Evolutionary conservation across 2,888 invertebrate genomes (phyloP), one percentile per base, ranked within the genome.

Genomic region (Chaitophorus viminalis): DNA sequence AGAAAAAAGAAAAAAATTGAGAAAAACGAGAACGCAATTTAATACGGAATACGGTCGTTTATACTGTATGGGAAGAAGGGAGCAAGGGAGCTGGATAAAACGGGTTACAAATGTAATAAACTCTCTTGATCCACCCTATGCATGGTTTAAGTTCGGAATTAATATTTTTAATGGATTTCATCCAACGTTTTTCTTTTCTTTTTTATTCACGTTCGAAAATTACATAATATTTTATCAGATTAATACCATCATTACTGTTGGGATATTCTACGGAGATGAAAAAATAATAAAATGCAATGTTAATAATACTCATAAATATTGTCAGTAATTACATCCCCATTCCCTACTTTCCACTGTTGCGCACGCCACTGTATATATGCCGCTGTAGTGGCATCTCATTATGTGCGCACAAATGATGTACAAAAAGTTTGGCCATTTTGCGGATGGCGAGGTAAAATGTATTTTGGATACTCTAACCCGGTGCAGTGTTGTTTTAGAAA

Each of bases 261-360:
- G 65, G n/a, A 79, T 60, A 78, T 60, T 60, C 29, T 39, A 68
- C 29, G 25, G 25, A 78, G 78, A 78, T 33, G 78, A 46, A 68
- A 81, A 81, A 81, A 81, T 39, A 81, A 81, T 81, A 81, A 82
- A 70, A 82, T 46, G 14, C 81, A 70, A 82, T 39, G 31, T 82
- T 70, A 70, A 52, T 82, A 82, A 82, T 25, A 25, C 82, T 70
- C 46, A 25, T 82, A 70, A 70, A 70, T 52, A 52, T 82, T 68
- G 68, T 39, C n/a, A 11, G 29, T 39, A 81, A 46, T 81, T 81
- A 21, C 21, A 65, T 31, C 29, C 29, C 9, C n/a, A n/a, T n/a
- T n/a, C 29, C 31, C 14, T 31, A 46, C 17, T 29, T 14, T 4
- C 29, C 31, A 31, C 29, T n/a, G 5, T n/a, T n/a, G n/a, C n/a